Percentiles rank a stretch among this genome's conserved stretches.
Evolutionary conservation across 2,113 vertebrate species (phyloP).

Genomic region (Dermatemys mawii): DNA sequence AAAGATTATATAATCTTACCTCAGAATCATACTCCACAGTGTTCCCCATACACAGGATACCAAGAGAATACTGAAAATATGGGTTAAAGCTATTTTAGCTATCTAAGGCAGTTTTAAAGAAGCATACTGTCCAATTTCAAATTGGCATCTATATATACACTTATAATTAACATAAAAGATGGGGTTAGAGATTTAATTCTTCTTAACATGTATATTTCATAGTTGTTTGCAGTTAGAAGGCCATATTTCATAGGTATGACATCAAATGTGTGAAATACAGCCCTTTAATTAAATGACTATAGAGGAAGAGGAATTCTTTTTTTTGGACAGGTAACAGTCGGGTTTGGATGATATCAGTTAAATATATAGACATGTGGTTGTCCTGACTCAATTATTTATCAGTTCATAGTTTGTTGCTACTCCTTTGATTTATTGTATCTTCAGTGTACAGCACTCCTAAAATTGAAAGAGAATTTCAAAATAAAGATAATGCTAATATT

Average conservation of each 20-base stretch:
- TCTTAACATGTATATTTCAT: not conserved
- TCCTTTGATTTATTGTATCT: not conserved
- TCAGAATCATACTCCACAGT: not conserved
- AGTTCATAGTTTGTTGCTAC: not conserved
- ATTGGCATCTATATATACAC: not conserved
- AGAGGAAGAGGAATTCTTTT: not conserved
- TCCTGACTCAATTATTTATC: not conserved
- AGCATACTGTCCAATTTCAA: not conserved
- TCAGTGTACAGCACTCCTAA: not conserved
- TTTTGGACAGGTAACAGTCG: not conserved
- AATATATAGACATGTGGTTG: not conserved
- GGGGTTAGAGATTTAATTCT: not conserved
- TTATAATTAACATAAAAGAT: not conserved
- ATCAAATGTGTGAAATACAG: not conserved
- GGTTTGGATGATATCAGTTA: not conserved
- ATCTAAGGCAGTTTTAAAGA: not conserved
- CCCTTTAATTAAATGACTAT: not conserved
- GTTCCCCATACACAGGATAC: not conserved
- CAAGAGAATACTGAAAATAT: not conserved
- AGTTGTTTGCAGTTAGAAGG: not conserved
- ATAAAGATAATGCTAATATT: too few relatives aligned
- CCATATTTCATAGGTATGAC: not conserved
- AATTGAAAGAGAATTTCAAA: too few relatives aligned
- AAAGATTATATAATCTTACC: not conserved
- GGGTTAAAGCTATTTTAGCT: not conserved